These are phyloP conservation scores for Clivina fossor DNA, from an alignment of 2,888 invertebrate genomes.

Conservation along the genomic window DNA sequence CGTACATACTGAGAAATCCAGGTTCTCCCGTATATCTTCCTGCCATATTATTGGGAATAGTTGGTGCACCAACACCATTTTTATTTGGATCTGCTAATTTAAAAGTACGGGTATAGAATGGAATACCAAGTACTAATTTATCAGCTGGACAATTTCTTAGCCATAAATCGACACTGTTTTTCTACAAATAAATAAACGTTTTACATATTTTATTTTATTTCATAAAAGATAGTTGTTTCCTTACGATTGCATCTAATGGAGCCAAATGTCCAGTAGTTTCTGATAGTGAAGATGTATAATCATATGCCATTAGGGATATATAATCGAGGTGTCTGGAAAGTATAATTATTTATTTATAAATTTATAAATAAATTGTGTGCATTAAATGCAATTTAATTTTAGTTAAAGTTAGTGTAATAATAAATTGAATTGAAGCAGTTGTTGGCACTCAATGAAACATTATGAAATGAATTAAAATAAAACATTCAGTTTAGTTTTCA, in stretches of 20 bases:
- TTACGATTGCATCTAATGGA: conserved; percentile 44
- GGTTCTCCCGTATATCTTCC: conserved; percentile 42
- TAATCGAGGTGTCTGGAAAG: too few species aligned
- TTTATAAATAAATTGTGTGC: too few species aligned
- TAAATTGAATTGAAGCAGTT: too few species aligned
- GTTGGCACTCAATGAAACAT: too few species aligned
- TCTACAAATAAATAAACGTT: conserved; percentile 39
- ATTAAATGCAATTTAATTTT: too few species aligned
- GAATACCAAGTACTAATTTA: conserved; percentile 54
- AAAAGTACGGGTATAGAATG: conserved; percentile 52
- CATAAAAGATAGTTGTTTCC: conserved; percentile 41
- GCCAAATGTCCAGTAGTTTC: conserved; percentile 51
- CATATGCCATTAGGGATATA: conserved; percentile 58
- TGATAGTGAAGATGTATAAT: conserved; percentile 49
- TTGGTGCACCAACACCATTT: conserved; percentile 47
- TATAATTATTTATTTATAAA: too few species aligned
- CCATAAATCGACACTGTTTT: conserved; percentile 51
- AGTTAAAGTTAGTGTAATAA: too few species aligned
- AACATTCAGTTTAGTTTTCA: too few species aligned
- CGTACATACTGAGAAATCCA: conserved; percentile 37
- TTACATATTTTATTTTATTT: conserved; percentile 36
- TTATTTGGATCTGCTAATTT: conserved; percentile 46
- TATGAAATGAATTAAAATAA: too few species aligned
- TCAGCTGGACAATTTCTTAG: conserved; percentile 48
- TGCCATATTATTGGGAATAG: conserved; percentile 40